phyloP scores from a whole-genome alignment of 2,888 invertebrate species.

The Clivina fossor region DNA sequence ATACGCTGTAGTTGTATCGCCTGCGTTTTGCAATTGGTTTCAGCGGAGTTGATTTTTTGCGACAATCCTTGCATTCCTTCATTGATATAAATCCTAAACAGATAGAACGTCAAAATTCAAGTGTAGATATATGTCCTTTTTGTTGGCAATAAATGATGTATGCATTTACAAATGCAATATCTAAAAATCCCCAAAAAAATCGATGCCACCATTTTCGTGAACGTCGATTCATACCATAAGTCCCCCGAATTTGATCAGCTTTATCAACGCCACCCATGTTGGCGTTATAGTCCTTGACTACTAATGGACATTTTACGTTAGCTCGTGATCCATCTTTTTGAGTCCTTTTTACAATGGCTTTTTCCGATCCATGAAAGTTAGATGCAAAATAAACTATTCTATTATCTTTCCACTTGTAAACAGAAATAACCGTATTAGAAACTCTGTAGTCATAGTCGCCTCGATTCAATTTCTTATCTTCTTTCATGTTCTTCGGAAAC shows the following conservation, averaged over 20 bases:
- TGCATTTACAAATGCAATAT: conserved; percentile 40
- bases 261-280: conserved; percentile 40
- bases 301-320: conserved; percentile 35
- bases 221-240: conserved; percentile 34
- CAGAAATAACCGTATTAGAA: conserved; percentile 17
- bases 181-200: conserved; percentile 41
- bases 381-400: conserved; percentile 35
- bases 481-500: too few relatives aligned
- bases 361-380: conserved; percentile 40
- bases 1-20: conserved; percentile 28
- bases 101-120: conserved; percentile 30
- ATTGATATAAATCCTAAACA: conserved; percentile 16
- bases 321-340: conserved; percentile 37
- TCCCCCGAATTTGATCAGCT: conserved; percentile 33
- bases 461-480: conserved; percentile 36
- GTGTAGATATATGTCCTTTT: conserved; percentile 24
- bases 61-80: not conserved
- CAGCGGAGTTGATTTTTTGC: conserved; percentile 14
- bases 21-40: conserved; percentile 22
- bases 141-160: conserved; percentile 30
- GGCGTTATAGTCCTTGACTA: conserved; percentile 38
- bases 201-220: conserved; percentile 43
- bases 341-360: conserved; percentile 34
- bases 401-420: conserved; percentile 38
- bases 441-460: conserved; percentile 37